Evolutionary conservation across 2,113 vertebrate species (phyloP).

Genomic region (Tangachromis dhanisi): DNA sequence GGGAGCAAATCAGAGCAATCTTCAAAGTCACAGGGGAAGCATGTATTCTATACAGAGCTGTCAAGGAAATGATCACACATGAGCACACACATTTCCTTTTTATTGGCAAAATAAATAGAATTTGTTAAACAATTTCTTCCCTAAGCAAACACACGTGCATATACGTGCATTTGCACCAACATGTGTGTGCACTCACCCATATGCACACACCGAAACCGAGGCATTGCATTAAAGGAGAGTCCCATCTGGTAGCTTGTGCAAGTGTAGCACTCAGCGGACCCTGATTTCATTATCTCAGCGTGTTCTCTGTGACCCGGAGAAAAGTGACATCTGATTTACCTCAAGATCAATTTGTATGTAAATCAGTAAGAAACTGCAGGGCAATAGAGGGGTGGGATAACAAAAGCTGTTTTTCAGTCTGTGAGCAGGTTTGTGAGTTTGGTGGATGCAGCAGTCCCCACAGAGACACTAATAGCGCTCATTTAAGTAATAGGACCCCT

Average conservation of each 20-base stretch:
- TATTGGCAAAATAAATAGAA: constrained; percentile 61
- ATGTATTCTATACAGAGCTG: constrained; percentile 37
- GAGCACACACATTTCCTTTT: constrained; percentile 47
- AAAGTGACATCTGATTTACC: constrained; percentile 80
- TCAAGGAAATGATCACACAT: constrained; percentile 61
- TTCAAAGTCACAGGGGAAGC: constrained; percentile 32
- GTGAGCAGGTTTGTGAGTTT: constrained; percentile 49
- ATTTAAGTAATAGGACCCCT: constrained; percentile 72
- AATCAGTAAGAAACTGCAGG: constrained; percentile 70
- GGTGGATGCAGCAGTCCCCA: constrained; percentile 15
- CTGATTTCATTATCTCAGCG: constrained; percentile 76
- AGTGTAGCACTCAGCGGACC: constrained; percentile 68
- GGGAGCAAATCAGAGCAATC: constrained; percentile 33
- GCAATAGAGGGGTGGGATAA: constrained; percentile 60
- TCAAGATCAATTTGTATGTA: constrained; percentile 82
- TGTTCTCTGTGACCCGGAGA: constrained; percentile 71
- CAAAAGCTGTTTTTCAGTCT: constrained; percentile 65
- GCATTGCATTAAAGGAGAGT: constrained; percentile 59
- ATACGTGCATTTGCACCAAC: neutral
- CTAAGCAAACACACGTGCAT: constrained; percentile 3
- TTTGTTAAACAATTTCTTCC: constrained; percentile 58
- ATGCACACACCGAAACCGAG: constrained; percentile 5
- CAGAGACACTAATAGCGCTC: constrained; percentile 67
- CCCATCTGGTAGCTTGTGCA: constrained; percentile 66
- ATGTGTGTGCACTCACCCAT: neutral